Percentiles rank a stretch among this genome's conserved stretches.
Evolutionary conservation across 1,140 invertebrate genomes (phyloP).

Genomic region (Heliconius congener): DNA sequence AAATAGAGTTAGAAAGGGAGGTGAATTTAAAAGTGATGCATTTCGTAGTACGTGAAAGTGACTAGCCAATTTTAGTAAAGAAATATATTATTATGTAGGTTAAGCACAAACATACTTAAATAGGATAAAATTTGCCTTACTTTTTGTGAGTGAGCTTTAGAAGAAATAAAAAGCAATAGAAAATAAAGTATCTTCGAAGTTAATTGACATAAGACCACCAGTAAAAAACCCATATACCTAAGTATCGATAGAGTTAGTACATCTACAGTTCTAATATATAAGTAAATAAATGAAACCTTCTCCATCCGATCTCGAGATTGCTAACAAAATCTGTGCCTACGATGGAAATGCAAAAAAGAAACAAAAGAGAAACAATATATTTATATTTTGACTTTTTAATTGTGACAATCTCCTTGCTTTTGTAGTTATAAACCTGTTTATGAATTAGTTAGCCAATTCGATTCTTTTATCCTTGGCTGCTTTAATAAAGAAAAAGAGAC

Average conservation of each 20-base stretch:
- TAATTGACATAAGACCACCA: constrained; percentile 2
- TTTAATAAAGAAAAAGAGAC: not conserved
- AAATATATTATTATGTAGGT: constrained; percentile 17
- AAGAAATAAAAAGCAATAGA: constrained; percentile 14
- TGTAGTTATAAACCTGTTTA: not conserved
- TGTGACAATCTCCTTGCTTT: not conserved
- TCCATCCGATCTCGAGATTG: not conserved
- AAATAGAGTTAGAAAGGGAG: constrained; percentile 50
- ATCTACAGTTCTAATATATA: not conserved
- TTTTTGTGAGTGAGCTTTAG: constrained; percentile 23
- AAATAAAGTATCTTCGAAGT: not conserved
- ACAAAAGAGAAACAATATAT: not conserved
- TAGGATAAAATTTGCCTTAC: constrained; percentile 27
- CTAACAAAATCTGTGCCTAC: not conserved
- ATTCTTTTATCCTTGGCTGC: not conserved
- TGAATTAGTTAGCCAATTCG: not conserved
- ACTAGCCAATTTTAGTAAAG: constrained; percentile 31
- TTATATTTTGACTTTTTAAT: not conserved
- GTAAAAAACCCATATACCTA: not conserved
- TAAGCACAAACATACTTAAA: constrained; percentile 21
- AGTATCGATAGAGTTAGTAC: not conserved
- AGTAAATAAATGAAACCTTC: not conserved
- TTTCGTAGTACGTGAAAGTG: constrained; percentile 50
- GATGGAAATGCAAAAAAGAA: not conserved
- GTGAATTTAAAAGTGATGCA: constrained; percentile 57